phyloP scores from a whole-genome alignment of 2,888 invertebrate species.

The Platycheirus albimanus region DNA sequence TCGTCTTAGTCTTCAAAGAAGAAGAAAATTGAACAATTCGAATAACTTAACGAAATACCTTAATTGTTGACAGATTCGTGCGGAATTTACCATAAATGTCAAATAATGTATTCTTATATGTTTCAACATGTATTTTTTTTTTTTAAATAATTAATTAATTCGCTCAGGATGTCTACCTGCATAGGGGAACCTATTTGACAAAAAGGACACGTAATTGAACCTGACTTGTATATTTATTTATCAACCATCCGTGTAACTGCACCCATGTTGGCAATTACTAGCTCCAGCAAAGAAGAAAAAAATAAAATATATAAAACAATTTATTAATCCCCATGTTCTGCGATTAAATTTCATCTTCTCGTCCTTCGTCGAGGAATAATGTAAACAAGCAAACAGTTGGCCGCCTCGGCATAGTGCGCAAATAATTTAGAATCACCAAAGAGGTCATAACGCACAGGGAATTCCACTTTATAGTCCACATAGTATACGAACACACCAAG shows the following conservation, averaged over 20 bases:
- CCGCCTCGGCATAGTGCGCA: conserved; percentile 43
- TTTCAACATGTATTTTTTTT: too few species aligned
- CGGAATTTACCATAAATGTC: too few species aligned
- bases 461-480: conserved; percentile 8
- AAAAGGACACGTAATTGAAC: conserved; percentile 51
- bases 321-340: conserved; percentile 49
- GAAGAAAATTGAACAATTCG: too few species aligned
- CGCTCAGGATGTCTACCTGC: too few species aligned
- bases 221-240: conserved; percentile 43
- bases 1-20: too few species aligned
- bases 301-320: conserved; percentile 16
- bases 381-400: neutral
- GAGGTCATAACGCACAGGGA: conserved; percentile 40
- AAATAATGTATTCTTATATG: too few species aligned
- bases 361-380: neutral
- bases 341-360: conserved; percentile 44
- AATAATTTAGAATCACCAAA: conserved; percentile 35
- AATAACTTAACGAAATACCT: too few species aligned
- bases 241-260: conserved; percentile 40
- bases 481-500: neutral
- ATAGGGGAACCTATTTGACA: too few species aligned
- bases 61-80: too few species aligned
- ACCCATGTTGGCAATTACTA: conserved; percentile 57
- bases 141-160: too few species aligned
- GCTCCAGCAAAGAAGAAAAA: neutral